Conservation (phyloP, 2,888 invertebrate genomes). For the Conops quadrifasciatus region DNA sequence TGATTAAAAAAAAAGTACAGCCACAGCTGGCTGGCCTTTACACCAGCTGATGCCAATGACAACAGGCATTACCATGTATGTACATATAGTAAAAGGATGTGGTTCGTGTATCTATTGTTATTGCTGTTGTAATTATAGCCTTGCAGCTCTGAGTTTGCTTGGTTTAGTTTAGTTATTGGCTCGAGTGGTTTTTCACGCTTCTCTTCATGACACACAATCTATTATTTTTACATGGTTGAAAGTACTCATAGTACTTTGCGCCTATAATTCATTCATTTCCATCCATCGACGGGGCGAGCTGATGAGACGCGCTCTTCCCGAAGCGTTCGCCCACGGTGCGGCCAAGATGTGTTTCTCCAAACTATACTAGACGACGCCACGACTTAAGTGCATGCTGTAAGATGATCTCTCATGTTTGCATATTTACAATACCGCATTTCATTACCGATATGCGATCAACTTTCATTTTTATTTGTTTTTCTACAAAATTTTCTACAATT, state of each 20-base stretch:
- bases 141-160: not conserved
- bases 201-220: constrained; percentile 8
- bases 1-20: not conserved
- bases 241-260: too few relatives aligned
- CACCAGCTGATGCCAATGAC: not conserved
- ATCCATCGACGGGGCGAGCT: not conserved
- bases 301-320: too few relatives aligned
- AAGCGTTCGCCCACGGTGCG: too few relatives aligned
- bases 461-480: constrained; percentile 32
- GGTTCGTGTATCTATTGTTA: not conserved
- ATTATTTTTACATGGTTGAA: not conserved
- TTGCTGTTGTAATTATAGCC: not conserved
- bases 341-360: too few relatives aligned
- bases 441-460: constrained; percentile 11
- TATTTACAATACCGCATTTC: not conserved
- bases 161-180: constrained; percentile 19
- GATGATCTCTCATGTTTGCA: not conserved
- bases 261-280: not conserved
- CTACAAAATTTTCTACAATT: too few relatives aligned
- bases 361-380: not conserved
- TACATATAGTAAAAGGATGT: constrained; percentile 11
- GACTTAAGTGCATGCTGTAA: not conserved
- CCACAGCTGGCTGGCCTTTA: constrained; percentile 12
- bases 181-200: constrained; percentile 33
- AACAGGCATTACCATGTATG: not conserved